A percentile compares a stretch with the other conserved stretches of the same genome.
Conservation (phyloP, 2,888 invertebrate genomes). For the Parnassius orleans region DNA sequence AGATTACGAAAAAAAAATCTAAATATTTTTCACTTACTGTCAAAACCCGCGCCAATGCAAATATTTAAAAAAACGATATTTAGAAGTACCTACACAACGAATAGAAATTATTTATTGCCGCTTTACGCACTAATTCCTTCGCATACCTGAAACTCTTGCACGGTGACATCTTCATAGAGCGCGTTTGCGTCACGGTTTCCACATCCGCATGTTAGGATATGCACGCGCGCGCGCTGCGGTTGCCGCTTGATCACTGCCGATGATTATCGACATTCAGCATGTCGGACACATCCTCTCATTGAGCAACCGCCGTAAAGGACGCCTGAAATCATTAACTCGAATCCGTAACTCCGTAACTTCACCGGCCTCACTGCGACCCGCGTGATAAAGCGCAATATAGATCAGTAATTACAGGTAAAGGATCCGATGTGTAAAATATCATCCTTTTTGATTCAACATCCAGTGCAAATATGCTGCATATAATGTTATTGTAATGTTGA, state of each 20-base stretch:
- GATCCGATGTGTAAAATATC: not conserved
- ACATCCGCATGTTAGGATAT: slow-evolving; percentile 36
- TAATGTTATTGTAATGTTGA: too few species aligned
- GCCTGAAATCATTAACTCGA: slow-evolving; percentile 11
- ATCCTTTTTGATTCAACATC: slow-evolving; percentile 6
- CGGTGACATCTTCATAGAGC: slow-evolving; percentile 42
- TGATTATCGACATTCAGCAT: slow-evolving; percentile 36
- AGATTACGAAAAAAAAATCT: not conserved
- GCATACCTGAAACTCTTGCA: slow-evolving; percentile 45
- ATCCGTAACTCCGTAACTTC: slow-evolving; percentile 1
- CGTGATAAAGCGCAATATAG: not conserved
- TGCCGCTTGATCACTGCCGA: slow-evolving; percentile 37
- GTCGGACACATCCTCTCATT: slow-evolving; percentile 50
- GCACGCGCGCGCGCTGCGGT: slow-evolving; percentile 39
- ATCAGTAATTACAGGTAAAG: slow-evolving; percentile 1
- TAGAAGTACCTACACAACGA: not conserved
- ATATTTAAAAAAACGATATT: not conserved
- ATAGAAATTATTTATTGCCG: slow-evolving; percentile 5
- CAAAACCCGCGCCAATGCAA: slow-evolving; percentile 14
- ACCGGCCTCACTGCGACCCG: not conserved
- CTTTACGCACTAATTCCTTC: slow-evolving; percentile 34
- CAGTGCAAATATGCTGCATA: not conserved
- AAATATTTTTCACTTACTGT: not conserved
- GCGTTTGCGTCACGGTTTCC: slow-evolving; percentile 33
- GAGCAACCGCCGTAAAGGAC: slow-evolving; percentile 45